These are phyloP conservation scores for Caenorhabditis japonica DNA, from an alignment of 2,888 invertebrate genomes.

Conservation along the genomic window DNA sequence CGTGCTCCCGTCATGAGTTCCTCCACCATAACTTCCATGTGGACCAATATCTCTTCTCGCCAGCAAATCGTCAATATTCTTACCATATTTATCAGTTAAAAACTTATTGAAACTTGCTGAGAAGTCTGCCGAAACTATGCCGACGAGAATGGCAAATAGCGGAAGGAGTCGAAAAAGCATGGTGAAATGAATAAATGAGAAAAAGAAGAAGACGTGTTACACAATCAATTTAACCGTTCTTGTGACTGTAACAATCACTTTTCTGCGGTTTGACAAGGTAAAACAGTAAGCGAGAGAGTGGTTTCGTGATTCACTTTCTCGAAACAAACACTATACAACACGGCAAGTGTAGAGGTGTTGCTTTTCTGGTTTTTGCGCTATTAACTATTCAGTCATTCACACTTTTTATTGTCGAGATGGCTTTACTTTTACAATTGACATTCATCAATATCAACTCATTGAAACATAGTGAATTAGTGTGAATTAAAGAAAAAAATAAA, in stretches of 20 bases:
- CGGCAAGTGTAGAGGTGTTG: not conserved
- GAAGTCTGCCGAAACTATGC: slow-evolving; percentile 27
- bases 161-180: no score
- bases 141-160: not conserved
- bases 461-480: not conserved
- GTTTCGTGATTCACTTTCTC: slow-evolving; percentile 36
- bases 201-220: slow-evolving; percentile 7
- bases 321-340: slow-evolving; percentile 12
- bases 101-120: slow-evolving; percentile 48
- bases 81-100: slow-evolving; percentile 40
- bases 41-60: slow-evolving; percentile 56
- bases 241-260: slow-evolving; percentile 21
- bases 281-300: no score
- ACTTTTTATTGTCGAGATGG: not conserved
- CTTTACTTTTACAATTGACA: not conserved
- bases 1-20: slow-evolving; percentile 44
- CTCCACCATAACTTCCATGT: slow-evolving; percentile 59
- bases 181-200: no score
- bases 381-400: not conserved
- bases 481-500: slow-evolving; percentile 1
- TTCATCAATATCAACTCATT: no score
- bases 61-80: slow-evolving; percentile 46
- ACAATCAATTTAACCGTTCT: slow-evolving; percentile 15
- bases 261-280: no score
- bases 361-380: slow-evolving; percentile 6